Evolutionary conservation across 2,797 vertebrate species (phyloP).

Genomic region (Melopsittacus undulatus): DNA sequence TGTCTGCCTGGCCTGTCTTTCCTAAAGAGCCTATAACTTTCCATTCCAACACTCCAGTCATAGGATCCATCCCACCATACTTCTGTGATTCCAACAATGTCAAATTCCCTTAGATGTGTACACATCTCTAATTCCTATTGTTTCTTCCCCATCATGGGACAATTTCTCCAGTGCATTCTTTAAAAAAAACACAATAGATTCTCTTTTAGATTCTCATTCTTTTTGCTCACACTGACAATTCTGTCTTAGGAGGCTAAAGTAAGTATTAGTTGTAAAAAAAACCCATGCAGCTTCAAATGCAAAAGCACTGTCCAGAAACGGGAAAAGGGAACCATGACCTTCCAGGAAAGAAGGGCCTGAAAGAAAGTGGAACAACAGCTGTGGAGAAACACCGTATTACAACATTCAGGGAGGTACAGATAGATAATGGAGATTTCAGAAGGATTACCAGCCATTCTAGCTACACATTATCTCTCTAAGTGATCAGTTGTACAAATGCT

Average conservation of each 20-base stretch:
- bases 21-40: background rate
- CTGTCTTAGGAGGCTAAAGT: background rate
- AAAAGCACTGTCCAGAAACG: background rate
- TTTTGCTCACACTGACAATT: background rate
- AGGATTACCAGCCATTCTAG: background rate
- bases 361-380: background rate
- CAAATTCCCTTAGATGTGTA: background rate
- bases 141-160: background rate
- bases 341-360: background rate
- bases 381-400: background rate
- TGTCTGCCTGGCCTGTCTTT: background rate
- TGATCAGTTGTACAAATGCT: background rate
- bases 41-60: background rate
- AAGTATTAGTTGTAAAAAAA: background rate
- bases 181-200: background rate
- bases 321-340: background rate
- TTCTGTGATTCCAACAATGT: background rate
- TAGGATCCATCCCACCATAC: background rate
- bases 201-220: background rate
- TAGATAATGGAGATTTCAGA: background rate
- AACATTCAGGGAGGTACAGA: background rate
- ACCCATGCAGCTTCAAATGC: background rate
- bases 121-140: background rate
- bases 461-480: background rate
- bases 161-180: background rate